Percentiles rank a stretch among this genome's conserved stretches.
Conservation (phyloP, 1,140 invertebrate genomes). For the Halictus rubicundus region DNA sequence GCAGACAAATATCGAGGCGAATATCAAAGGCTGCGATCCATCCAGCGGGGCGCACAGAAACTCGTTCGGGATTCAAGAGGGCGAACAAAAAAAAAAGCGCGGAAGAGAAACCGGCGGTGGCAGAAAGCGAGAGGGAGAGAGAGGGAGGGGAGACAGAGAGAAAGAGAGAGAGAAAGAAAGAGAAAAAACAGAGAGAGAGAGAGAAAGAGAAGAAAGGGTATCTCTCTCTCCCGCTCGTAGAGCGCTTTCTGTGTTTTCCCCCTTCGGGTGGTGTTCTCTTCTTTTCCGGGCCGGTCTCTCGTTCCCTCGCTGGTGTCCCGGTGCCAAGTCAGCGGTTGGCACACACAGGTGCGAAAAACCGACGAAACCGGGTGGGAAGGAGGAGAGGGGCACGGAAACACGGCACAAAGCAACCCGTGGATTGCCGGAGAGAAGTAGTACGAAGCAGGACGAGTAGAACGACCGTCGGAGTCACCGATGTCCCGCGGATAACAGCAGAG, state of each 20-base stretch:
- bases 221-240: not conserved
- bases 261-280: not conserved
- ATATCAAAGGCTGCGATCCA: slow-evolving; percentile 31
- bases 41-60: slow-evolving; percentile 16
- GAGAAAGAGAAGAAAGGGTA: no score
- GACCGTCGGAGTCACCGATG: no score
- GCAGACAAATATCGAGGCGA: slow-evolving; percentile 10
- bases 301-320: not conserved
- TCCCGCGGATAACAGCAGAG: no score
- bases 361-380: not conserved
- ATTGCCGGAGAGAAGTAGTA: no score
- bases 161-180: no score
- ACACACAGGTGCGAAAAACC: slow-evolving; percentile 21
- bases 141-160: no score
- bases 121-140: no score
- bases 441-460: no score
- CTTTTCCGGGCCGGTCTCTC: not conserved
- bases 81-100: not conserved
- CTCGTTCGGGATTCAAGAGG: slow-evolving; percentile 3
- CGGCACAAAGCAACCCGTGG: not conserved
- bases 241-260: not conserved
- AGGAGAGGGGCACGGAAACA: slow-evolving; percentile 14
- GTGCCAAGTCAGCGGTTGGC: not conserved
- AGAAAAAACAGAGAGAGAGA: no score
- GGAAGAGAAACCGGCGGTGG: not conserved